A percentile compares a stretch with the other conserved stretches of the same genome.
Evolutionary conservation across 2,113 vertebrate species (phyloP).

Genomic region (Ameiurus melas): DNA sequence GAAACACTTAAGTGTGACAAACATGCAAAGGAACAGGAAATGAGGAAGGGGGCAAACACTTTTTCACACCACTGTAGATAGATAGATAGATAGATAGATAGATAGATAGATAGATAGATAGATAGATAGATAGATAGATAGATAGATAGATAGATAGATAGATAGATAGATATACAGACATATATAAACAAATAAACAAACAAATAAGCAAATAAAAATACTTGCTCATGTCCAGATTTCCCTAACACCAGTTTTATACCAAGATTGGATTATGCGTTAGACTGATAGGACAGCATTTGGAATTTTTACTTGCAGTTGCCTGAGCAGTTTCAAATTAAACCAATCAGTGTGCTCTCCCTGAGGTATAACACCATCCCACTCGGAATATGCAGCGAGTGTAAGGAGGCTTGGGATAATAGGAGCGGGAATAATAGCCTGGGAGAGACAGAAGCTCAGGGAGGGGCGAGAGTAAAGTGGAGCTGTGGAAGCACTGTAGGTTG

Average conservation of each 20-base stretch:
- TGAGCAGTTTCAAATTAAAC: background rate
- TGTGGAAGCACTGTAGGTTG: constrained; percentile 54
- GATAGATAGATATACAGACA: background rate
- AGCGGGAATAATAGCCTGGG: constrained; percentile 15
- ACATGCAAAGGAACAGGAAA: no score
- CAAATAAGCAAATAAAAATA: background rate
- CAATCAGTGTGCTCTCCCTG: background rate
- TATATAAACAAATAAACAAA: background rate
- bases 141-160: no score
- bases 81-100: no score
- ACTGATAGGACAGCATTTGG: background rate
- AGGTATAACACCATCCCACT: background rate
- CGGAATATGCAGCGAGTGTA: background rate
- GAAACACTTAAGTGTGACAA: no score
- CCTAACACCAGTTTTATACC: no score
- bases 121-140: no score
- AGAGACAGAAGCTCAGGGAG: constrained; percentile 46
- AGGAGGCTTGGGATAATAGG: constrained; percentile 27
- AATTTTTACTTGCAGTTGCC: background rate
- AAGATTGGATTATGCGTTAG: background rate
- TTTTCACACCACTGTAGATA: no score
- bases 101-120: background rate
- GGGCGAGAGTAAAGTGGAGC: constrained; percentile 55
- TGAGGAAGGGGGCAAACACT: no score
- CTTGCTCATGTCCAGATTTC: background rate